Percentiles rank a stretch among this genome's conserved stretches.
Evolutionary conservation across 1,140 invertebrate species (phyloP).

Genomic region (Elymnias hypermnestra): DNA sequence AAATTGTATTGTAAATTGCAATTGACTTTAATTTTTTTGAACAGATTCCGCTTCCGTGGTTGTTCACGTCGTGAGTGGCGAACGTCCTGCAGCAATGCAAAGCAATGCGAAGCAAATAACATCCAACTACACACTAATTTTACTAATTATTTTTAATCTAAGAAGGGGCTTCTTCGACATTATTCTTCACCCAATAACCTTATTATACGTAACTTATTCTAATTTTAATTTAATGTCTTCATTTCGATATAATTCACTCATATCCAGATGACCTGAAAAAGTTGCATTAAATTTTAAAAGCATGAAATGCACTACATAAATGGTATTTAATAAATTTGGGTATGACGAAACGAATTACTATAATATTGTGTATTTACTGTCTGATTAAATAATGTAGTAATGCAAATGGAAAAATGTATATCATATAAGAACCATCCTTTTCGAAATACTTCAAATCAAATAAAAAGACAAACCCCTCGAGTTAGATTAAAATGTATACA

Average conservation of each 20-base stretch:
- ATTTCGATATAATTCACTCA: slow-evolving; percentile 3
- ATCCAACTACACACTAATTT: slow-evolving; percentile 34
- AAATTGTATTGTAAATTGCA: not conserved
- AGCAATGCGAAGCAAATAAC: slow-evolving; percentile 71
- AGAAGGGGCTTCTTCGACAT: slow-evolving; percentile 25
- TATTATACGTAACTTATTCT: slow-evolving; percentile 1
- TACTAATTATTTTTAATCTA: slow-evolving; percentile 11
- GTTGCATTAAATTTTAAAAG: slow-evolving; percentile 18
- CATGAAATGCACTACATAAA: slow-evolving; percentile 31
- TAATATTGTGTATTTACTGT: slow-evolving; percentile 23
- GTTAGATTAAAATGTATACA: no score
- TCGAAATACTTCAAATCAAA: no score
- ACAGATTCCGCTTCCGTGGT: slow-evolving; percentile 81
- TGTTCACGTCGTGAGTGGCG: slow-evolving; percentile 81
- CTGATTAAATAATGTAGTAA: slow-evolving; percentile 18
- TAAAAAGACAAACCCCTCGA: no score
- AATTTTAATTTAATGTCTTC: slow-evolving; percentile 8
- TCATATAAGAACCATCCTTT: no score
- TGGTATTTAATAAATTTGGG: slow-evolving; percentile 15
- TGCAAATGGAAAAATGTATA: no score
- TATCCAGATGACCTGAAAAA: slow-evolving; percentile 33
- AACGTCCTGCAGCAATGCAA: slow-evolving; percentile 86
- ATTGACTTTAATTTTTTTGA: slow-evolving; percentile 25
- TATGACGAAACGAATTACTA: slow-evolving; percentile 61
- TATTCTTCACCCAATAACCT: slow-evolving; percentile 3